phyloP scores from a whole-genome alignment of 2,113 vertebrate genomes.

The Hoplias malabaricus region DNA sequence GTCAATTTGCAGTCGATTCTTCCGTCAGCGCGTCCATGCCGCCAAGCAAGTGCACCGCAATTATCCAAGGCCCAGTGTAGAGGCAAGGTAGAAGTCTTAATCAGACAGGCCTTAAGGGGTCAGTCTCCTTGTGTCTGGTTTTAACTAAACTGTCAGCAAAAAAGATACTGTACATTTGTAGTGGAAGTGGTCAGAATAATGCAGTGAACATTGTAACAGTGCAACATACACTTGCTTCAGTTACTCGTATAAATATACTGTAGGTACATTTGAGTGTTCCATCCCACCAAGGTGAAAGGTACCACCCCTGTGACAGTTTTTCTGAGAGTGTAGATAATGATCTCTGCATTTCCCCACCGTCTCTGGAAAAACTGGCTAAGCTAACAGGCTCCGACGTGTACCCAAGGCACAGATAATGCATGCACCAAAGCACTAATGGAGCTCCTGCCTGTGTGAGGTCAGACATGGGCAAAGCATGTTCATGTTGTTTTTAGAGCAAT shows the following conservation, averaged over 20 bases:
- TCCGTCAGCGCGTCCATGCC: neutral
- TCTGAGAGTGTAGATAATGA: no score
- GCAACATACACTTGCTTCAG: no score
- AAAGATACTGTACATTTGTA: no score
- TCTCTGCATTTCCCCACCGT: neutral
- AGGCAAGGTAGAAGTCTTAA: constrained; percentile 23
- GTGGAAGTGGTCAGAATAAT: no score
- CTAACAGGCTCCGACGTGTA: constrained; percentile 21
- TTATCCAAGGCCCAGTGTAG: constrained; percentile 19
- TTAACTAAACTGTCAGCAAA: no score
- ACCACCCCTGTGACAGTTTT: no score
- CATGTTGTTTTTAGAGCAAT: neutral
- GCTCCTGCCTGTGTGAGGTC: neutral
- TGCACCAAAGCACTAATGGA: neutral
- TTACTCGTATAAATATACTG: no score
- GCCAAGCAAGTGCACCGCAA: constrained; percentile 7
- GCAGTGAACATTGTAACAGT: no score
- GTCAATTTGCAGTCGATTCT: constrained; percentile 34
- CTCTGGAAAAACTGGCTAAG: neutral
- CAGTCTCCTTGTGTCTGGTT: neutral
- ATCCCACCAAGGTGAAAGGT: no score
- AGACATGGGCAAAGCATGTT: neutral
- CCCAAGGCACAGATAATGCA: constrained; percentile 1
- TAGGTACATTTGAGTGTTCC: no score
- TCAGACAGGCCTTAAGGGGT: constrained; percentile 24